Conservation (phyloP, 2,797 vertebrate genomes). For the Eidolon dupreanum region DNA sequence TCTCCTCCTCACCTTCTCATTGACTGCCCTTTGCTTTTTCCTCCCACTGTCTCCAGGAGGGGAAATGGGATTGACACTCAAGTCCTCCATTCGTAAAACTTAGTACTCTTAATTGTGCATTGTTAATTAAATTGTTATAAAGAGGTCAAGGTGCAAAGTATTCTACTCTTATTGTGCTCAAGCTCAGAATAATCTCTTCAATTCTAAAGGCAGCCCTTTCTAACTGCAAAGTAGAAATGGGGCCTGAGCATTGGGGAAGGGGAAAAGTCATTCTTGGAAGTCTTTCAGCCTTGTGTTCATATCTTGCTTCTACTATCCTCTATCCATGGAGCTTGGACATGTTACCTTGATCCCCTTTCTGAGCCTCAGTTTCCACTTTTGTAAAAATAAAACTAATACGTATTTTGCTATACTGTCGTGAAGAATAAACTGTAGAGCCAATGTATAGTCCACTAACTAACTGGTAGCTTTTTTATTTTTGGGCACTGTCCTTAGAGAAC, state of each 20-base stretch:
- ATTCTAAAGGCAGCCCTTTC: background rate
- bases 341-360: background rate
- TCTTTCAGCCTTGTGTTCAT: background rate
- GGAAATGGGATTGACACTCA: background rate
- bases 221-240: background rate
- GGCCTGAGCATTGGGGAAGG: background rate
- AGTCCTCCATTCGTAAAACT: background rate
- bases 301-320: background rate
- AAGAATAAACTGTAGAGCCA: background rate
- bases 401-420: background rate
- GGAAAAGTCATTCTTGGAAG: background rate
- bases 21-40: background rate
- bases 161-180: background rate
- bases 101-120: background rate
- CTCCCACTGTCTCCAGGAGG: background rate
- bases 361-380: background rate
- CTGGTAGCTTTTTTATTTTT: background rate
- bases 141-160: background rate
- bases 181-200: background rate
- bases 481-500: background rate
- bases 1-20: background rate
- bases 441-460: background rate
- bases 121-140: background rate
- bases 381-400: background rate
- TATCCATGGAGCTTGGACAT: background rate